A percentile compares a stretch with the other conserved stretches of the same genome.
Evolutionary conservation across 2,113 vertebrate genomes (phyloP).

Genomic region (Tetraodon nigroviridis): DNA sequence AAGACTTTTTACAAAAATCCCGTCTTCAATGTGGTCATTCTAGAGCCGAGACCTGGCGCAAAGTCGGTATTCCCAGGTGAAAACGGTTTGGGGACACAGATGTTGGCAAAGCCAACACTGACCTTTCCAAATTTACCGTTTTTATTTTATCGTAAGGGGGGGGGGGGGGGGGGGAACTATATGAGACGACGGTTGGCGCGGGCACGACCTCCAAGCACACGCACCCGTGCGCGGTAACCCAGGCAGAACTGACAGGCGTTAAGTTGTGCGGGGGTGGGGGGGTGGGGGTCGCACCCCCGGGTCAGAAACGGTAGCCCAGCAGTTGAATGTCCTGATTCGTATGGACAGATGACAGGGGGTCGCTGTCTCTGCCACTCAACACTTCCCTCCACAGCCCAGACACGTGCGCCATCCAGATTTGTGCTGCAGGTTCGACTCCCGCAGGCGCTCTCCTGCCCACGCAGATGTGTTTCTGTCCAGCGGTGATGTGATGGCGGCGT

Average conservation of each 20-base stretch:
- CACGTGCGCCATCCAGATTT: not conserved
- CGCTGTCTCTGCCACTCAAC: constrained; percentile 28
- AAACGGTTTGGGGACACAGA: no score
- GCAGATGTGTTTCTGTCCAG: not conserved
- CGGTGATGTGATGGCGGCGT: not conserved
- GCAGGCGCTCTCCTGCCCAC: not conserved
- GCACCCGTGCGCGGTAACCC: constrained; percentile 17
- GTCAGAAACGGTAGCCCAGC: constrained; percentile 44
- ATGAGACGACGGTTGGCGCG: no score
- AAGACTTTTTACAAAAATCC: no score
- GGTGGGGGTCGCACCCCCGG: constrained; percentile 34
- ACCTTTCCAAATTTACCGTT: no score
- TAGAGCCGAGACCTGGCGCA: no score
- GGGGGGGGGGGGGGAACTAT: no score
- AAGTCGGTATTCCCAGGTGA: no score
- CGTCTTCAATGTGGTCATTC: no score
- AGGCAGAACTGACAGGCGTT: constrained; percentile 48
- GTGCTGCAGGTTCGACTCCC: not conserved
- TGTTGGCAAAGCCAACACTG: no score
- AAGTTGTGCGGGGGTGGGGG: constrained; percentile 30
- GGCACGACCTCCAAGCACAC: constrained; percentile 5
- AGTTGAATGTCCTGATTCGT: constrained; percentile 46
- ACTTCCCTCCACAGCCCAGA: no score
- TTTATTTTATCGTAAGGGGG: not conserved
- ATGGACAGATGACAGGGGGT: constrained; percentile 52